Conservation (phyloP, 2,888 invertebrate genomes). For the Heteromyza rotundicornis region DNA sequence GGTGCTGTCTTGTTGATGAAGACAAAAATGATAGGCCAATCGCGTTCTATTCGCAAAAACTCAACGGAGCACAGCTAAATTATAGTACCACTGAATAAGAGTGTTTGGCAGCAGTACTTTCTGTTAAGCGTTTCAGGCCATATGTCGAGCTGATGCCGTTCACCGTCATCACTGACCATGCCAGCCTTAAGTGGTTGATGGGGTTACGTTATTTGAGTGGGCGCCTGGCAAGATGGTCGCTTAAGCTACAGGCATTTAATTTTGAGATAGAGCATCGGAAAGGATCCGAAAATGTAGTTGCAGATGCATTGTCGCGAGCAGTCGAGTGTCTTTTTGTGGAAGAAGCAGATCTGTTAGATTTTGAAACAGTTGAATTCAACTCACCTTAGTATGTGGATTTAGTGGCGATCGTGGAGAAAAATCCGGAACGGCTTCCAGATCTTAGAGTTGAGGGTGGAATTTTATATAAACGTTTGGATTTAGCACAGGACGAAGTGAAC, state of each 20-base stretch:
- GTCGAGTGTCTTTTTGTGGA: not conserved
- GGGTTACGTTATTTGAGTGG: constrained; percentile 32
- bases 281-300: constrained; percentile 35
- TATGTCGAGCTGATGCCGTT: constrained; percentile 26
- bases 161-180: constrained; percentile 37
- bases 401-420: constrained; percentile 5
- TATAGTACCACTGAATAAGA: constrained; percentile 23
- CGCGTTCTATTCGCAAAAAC: constrained; percentile 21
- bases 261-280: constrained; percentile 36
- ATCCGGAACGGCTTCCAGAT: constrained; percentile 18
- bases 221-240: constrained; percentile 37
- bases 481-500: not conserved
- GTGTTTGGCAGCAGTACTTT: constrained; percentile 10
- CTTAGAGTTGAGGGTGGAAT: constrained; percentile 11
- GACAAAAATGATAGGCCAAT: constrained; percentile 16
- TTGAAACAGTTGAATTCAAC: constrained; percentile 12
- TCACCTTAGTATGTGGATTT: constrained; percentile 12
- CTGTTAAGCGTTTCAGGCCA: constrained; percentile 19
- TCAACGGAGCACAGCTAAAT: constrained; percentile 23
- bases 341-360: constrained; percentile 4
- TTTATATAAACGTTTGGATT: not conserved
- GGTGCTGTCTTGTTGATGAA: constrained; percentile 12
- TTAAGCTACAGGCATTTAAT: constrained; percentile 32
- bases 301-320: constrained; percentile 26
- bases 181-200: constrained; percentile 8